Conservation (phyloP, 1,140 invertebrate genomes). For the Drosophila ficusphila region DNA sequence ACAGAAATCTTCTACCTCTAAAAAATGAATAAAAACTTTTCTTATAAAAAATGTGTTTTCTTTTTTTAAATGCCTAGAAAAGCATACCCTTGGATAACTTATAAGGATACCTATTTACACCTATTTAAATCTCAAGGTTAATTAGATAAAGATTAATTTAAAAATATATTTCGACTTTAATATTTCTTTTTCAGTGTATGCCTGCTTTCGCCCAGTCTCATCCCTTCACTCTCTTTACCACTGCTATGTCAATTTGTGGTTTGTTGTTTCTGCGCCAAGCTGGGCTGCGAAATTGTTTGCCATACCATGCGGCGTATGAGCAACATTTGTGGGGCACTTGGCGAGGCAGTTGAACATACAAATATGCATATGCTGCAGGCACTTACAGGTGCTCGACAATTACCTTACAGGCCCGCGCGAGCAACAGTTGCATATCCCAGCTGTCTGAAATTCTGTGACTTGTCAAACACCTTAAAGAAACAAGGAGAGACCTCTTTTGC, state of each 20-base stretch:
- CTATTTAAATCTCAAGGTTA: too few species aligned
- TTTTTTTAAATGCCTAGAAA: too few species aligned
- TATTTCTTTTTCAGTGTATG: not conserved
- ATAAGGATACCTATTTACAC: too few species aligned
- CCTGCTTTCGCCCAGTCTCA: not conserved
- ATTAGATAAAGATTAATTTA: too few species aligned
- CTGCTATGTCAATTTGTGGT: conserved; percentile 41
- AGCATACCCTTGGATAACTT: too few species aligned
- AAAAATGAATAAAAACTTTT: too few species aligned
- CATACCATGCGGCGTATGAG: conserved; percentile 34
- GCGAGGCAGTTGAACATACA: conserved; percentile 18
- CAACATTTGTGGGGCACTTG: conserved; percentile 30
- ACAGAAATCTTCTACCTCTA: too few species aligned
- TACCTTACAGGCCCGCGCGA: conserved; percentile 13
- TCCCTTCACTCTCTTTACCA: not conserved
- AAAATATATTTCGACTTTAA: not conserved
- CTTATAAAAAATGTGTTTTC: too few species aligned
- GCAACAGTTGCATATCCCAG: conserved; percentile 31
- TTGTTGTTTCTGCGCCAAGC: conserved; percentile 26
- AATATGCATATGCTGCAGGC: conserved; percentile 33
- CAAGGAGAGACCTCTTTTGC: not conserved
- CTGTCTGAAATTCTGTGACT: conserved; percentile 15
- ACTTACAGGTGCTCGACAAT: conserved; percentile 25
- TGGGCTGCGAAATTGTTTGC: conserved; percentile 19
- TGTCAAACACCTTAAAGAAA: conserved; percentile 13